phyloP scores from a whole-genome alignment of 1,140 invertebrate species.

The Drosophila mauritiana region DNA sequence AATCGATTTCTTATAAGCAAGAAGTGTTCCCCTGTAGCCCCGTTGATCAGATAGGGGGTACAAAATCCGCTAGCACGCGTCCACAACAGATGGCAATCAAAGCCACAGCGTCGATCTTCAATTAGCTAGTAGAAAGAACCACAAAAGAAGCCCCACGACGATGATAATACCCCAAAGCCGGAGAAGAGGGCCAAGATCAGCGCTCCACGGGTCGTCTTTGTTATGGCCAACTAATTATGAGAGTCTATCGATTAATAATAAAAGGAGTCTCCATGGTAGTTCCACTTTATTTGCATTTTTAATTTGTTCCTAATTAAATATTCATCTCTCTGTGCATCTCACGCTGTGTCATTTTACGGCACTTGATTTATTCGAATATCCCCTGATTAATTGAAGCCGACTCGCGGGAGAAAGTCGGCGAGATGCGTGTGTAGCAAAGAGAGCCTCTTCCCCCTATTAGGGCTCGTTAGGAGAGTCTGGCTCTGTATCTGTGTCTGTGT shows the following conservation, averaged over 20 bases:
- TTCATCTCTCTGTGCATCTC: conserved; percentile 75
- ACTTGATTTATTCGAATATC: conserved; percentile 78
- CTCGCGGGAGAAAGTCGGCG: conserved; percentile 65
- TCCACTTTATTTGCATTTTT: conserved; percentile 82
- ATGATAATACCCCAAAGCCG: conserved; percentile 18
- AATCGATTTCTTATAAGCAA: conserved; percentile 12
- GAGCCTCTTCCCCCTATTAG: conserved; percentile 52
- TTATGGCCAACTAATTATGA: conserved; percentile 73
- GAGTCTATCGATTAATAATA: conserved; percentile 78
- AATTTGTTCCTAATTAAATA: conserved; percentile 82
- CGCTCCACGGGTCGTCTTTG: conserved; percentile 46
- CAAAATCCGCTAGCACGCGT: conserved; percentile 42
- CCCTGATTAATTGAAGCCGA: conserved; percentile 80
- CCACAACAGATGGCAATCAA: conserved; percentile 48
- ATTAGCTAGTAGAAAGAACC: conserved; percentile 66
- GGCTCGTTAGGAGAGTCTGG: conserved; percentile 66
- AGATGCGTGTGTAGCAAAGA: conserved; percentile 1
- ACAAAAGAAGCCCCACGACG: conserved; percentile 21
- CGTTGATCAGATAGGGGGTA: conserved; percentile 14
- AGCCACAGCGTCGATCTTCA: conserved; percentile 45
- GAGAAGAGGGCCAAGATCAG: neutral
- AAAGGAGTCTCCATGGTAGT: conserved; percentile 69
- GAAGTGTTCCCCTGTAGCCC: conserved; percentile 8
- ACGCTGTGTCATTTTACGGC: conserved; percentile 80
- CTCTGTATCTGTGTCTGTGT: neutral